Conservation (phyloP, 2,888 invertebrate species). For the Mimas tiliae region DNA sequence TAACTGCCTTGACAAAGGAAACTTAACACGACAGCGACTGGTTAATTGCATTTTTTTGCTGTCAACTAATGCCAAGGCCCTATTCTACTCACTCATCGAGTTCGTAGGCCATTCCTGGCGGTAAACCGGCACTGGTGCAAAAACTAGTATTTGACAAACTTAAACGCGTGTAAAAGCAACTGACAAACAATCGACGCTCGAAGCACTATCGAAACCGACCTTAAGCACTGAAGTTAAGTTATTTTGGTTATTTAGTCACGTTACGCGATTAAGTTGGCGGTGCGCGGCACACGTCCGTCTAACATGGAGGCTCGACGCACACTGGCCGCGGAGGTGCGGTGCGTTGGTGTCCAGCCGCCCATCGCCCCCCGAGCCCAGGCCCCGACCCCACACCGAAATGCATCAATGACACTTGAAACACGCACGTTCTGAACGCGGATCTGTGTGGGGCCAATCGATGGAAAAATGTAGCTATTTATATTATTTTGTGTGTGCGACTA, state of each 20-base stretch:
- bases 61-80: slow-evolving; percentile 79
- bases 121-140: slow-evolving; percentile 71
- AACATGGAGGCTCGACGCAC: slow-evolving; percentile 75
- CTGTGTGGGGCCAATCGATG: slow-evolving; percentile 68
- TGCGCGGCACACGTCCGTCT: slow-evolving; percentile 72
- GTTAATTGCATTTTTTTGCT: slow-evolving; percentile 81
- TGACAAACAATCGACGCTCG: slow-evolving; percentile 46
- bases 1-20: slow-evolving; percentile 76
- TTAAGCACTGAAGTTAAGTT: slow-evolving; percentile 44
- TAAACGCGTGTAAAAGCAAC: slow-evolving; percentile 57
- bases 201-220: slow-evolving; percentile 70
- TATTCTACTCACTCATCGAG: slow-evolving; percentile 76
- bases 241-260: slow-evolving; percentile 63
- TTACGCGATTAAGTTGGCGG: slow-evolving; percentile 75
- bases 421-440: slow-evolving; percentile 74
- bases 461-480: slow-evolving; percentile 45
- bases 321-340: slow-evolving; percentile 63
- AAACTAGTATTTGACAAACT: slow-evolving; percentile 69
- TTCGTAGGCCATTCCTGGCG: slow-evolving; percentile 78
- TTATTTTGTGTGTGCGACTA: neutral
- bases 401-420: slow-evolving; percentile 83
- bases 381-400: slow-evolving; percentile 80
- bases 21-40: slow-evolving; percentile 71
- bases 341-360: slow-evolving; percentile 56
- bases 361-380: slow-evolving; percentile 45